Evolutionary conservation across 2,113 vertebrate species (phyloP), one percentile per base, ranked within the genome.

Genomic region (Eulemur macaco): DNA sequence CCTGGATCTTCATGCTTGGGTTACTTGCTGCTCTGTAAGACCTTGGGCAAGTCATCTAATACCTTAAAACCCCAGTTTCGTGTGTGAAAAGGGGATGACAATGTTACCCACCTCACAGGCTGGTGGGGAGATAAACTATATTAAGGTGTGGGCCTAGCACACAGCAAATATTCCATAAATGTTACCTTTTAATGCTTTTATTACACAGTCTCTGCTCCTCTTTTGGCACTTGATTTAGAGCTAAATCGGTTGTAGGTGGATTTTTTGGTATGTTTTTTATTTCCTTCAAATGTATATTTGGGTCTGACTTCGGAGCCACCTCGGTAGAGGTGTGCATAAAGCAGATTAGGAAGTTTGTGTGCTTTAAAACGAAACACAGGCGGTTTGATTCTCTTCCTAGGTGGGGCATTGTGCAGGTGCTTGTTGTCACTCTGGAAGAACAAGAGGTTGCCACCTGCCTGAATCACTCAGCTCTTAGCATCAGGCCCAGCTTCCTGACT

Each of bases 361-460:
- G 81, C 42, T 86, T 95, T 39, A 42, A 66, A 92, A 91, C 77
- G 56, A 86, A 83, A 63, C 74, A 73, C n/a, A 39, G 84, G 84
- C 47, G 37, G 63, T 50, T 23, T 76, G 87, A 80, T 64, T 89
- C 88, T 77, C 63, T 54, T 91, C 68, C 69, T 56, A 37, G 71
- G 87, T 84, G 56, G 80, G 76, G 88, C 74, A 95, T 78, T 71
- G 52, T 3, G 4, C 3, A 7, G 31, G 68, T 58, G 42, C 64
- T 69, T 93, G 81, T 84, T 50, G 23, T 92, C 89, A 96, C 76
- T 94, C 64, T 95, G 89, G 93, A 95, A 84, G 45, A 94, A 54
- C 91, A 80, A 95, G 86, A 93, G 42, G 54, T 63, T 94, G 83
- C 86, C 93, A 89, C 73, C 60, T 93, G 86, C 37, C 77, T 97